A percentile compares a stretch with the other conserved stretches of the same genome.
These are phyloP conservation scores for Mugil cephalus DNA, from an alignment of 2,113 vertebrate species.

Conservation along the genomic window DNA sequence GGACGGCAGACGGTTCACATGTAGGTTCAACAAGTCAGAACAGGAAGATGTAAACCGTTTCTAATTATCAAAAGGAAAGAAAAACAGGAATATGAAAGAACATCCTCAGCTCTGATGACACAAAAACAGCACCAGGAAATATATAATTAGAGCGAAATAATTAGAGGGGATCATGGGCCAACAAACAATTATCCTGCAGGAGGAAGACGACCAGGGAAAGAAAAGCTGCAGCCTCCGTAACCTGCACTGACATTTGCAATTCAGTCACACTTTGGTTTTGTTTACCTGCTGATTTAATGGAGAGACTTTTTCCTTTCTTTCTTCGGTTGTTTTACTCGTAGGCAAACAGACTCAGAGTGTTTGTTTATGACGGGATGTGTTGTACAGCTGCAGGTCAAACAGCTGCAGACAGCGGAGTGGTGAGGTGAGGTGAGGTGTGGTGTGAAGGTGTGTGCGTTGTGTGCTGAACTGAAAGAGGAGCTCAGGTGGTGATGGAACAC, in stretches of 20 bases:
- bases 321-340: not conserved
- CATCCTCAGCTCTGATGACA: constrained; percentile 1
- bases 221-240: not conserved
- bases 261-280: constrained; percentile 3
- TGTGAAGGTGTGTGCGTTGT: constrained; percentile 12
- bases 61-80: not conserved
- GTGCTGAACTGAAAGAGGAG: not conserved
- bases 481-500: constrained; percentile 27
- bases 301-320: not conserved
- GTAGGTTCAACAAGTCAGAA: not conserved
- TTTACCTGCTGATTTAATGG: constrained; percentile 39
- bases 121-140: constrained; percentile 11
- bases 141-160: constrained; percentile 32
- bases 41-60: not conserved
- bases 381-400: constrained; percentile 45
- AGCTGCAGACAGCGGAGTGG: constrained; percentile 21
- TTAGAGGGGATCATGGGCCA: constrained; percentile 36
- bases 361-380: not conserved
- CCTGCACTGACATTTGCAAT: constrained; percentile 18
- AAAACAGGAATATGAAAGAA: not conserved
- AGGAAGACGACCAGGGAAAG: not conserved
- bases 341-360: not conserved
- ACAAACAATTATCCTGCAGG: constrained; percentile 36
- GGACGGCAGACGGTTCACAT: not conserved
- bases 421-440: not conserved